Conservation (phyloP, 2,797 vertebrate genomes). For the Tamandua tetradactyla region DNA sequence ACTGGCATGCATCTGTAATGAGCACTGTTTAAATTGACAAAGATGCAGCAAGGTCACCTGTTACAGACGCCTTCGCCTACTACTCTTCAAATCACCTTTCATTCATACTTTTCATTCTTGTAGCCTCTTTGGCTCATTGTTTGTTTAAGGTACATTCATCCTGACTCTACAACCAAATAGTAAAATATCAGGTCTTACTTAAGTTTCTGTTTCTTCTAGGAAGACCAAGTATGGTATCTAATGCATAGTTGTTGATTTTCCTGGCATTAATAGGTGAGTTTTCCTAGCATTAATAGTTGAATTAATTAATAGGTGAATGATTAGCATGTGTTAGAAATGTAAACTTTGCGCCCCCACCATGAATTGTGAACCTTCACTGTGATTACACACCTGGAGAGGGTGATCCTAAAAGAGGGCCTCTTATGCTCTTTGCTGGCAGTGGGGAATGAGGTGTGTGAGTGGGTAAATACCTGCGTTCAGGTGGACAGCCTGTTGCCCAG, state of each 20-base stretch:
- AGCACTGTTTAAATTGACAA: neutral
- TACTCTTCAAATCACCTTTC: neutral
- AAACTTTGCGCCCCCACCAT: neutral
- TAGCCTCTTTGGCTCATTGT: neutral
- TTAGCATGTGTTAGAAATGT: too few relatives aligned
- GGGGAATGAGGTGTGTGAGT: too few relatives aligned
- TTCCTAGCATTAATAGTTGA: neutral
- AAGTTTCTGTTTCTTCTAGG: neutral
- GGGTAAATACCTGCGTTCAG: too few relatives aligned
- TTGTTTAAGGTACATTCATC: neutral
- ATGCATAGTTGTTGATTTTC: too few relatives aligned
- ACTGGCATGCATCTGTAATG: fast-evolving
- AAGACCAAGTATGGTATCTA: neutral
- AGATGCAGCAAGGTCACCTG: too few relatives aligned
- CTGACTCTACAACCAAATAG: neutral
- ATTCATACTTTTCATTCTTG: neutral
- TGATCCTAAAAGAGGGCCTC: neutral
- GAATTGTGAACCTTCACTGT: neutral
- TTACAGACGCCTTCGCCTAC: neutral
- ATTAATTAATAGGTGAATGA: neutral
- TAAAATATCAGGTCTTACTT: neutral
- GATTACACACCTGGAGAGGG: neutral
- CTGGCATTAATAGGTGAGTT: neutral
- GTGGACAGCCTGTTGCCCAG: too few relatives aligned
- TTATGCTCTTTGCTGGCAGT: neutral